Conservation (phyloP, 2,113 vertebrate genomes). For the Serinus canaria region DNA sequence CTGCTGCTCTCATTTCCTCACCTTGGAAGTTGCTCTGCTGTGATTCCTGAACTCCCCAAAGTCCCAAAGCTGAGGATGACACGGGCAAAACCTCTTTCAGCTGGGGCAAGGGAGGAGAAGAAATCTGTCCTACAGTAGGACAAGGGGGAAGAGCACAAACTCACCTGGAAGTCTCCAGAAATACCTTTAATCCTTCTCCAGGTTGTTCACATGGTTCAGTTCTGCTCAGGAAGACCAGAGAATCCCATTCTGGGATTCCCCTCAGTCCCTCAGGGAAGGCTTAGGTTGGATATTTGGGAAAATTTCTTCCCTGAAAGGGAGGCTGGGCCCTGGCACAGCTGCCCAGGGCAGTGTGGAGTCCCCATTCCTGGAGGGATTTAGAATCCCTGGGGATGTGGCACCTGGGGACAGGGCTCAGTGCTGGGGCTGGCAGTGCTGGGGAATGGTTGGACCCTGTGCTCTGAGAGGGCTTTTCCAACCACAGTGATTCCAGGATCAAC, state of each 20-base stretch:
- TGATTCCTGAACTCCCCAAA: not conserved
- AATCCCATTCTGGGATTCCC: not conserved
- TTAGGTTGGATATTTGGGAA: not conserved
- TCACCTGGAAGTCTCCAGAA: not conserved
- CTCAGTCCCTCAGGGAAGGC: not conserved
- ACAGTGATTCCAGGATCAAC: accelerated
- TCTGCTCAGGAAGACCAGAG: not conserved
- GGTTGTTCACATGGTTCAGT: not conserved
- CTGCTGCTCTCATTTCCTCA: not conserved
- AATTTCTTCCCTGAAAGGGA: not conserved
- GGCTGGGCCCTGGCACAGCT: not conserved
- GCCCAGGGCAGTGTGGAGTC: not conserved
- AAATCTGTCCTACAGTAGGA: not conserved
- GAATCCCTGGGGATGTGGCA: not conserved
- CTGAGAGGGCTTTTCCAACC: not conserved
- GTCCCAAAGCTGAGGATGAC: not conserved
- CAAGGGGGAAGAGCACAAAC: not conserved
- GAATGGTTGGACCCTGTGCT: not conserved
- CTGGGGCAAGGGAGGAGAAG: not conserved
- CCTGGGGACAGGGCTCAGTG: accelerated
- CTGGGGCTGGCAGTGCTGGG: not conserved
- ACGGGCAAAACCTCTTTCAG: not conserved
- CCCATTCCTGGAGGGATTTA: not conserved
- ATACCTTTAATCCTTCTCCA: not conserved
- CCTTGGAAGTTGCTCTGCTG: not conserved